Evolutionary conservation across 30 jellyfish, hydroid and myxozoan genomes (phyloP), one percentile per base, ranked within the genome.

Genomic region (Aurelia coerulea): DNA sequence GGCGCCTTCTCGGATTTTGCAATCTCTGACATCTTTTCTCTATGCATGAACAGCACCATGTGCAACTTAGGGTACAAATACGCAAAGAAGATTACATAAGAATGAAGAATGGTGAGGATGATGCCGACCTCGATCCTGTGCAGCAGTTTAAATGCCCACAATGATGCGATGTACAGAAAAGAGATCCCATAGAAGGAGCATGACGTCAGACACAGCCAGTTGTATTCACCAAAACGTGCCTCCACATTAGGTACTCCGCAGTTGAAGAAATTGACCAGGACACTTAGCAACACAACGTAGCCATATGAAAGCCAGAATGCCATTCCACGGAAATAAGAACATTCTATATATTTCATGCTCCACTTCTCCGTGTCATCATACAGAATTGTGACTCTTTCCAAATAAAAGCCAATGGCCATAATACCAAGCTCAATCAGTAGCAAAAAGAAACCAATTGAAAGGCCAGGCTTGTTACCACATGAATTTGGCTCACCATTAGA

Each of bases 191-290:
- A 95, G 88, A 71, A 90, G 35, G 77, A 68, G 68, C 97, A 90
- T 18, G 83, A 35, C 35, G 98, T 85, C 62, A 90, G 62, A 72
- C 96, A 72, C 13, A 85, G 81, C 87, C 91, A 87, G 59, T 90
- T 85, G 90, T 85, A 73, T 58, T 95, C 99, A 33, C 90, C 97
- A 60, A 87, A 86, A 41, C 84, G 79, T 4, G 89, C 97, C 74
- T 85, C 95, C 88, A 95, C 92, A 37, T 95, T 83, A 13, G 95
- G 90, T 18, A 92, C 97, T 29, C 96, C 86, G 81, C 99, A 95
- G 34, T 96, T 85, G 54, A 95, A 77, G 90, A 83, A 81, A 41
- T 90, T 95, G 17, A 94, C 79, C 29, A 91, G 75, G 51, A 95
- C 73, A 70, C 98, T 83, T 19, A 95, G 74, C 14, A 73, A 70